phyloP scores from a whole-genome alignment of 2,113 vertebrate species.

The Connochaetes taurinus region DNA sequence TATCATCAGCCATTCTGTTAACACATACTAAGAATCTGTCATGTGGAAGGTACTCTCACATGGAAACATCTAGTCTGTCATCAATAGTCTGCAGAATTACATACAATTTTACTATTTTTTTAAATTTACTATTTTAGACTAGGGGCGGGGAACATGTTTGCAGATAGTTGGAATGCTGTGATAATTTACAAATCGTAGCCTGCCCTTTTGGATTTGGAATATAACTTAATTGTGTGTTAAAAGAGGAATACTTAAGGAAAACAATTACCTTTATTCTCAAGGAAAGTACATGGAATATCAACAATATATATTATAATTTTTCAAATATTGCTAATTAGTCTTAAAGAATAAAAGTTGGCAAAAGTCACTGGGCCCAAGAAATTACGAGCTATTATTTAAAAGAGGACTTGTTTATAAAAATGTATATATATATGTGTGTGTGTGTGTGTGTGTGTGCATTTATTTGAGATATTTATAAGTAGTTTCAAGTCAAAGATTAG shows the following conservation, averaged over 20 bases:
- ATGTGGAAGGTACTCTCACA: background rate
- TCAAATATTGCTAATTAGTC: background rate
- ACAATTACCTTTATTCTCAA: background rate
- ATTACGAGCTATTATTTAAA: background rate
- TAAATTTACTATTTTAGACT: slow-evolving; percentile 12
- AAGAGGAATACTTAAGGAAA: background rate
- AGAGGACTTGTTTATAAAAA: slow-evolving; percentile 13
- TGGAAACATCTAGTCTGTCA: background rate
- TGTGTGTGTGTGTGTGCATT: background rate
- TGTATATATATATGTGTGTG: background rate
- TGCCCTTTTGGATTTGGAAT: background rate
- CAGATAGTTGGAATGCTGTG: background rate
- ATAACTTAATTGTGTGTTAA: background rate
- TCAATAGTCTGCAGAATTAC: background rate
- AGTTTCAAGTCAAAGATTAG: background rate
- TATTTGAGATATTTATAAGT: slow-evolving; percentile 17
- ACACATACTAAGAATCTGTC: background rate
- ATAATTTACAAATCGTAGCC: background rate
- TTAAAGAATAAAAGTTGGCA: background rate
- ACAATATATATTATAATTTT: background rate
- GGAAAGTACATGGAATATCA: background rate
- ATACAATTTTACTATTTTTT: background rate
- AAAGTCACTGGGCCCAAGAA: background rate
- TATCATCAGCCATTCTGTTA: background rate
- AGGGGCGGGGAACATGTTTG: background rate